A percentile compares a stretch with the other conserved stretches of the same genome.
Evolutionary conservation across 1,140 invertebrate species (phyloP).

Genomic region (Nymphalis io): DNA sequence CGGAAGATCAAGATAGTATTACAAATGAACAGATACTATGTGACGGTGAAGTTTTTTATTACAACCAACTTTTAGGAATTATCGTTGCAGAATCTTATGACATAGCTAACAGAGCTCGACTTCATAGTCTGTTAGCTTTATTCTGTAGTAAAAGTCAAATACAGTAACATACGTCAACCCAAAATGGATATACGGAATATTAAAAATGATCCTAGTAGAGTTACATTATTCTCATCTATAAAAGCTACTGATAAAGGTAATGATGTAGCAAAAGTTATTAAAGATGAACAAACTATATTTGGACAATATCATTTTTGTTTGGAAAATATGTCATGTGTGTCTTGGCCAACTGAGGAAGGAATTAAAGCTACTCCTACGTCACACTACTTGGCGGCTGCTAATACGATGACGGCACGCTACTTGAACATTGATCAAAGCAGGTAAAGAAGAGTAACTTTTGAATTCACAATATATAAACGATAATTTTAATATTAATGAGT

Average conservation of each 20-base stretch:
- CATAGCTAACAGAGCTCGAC: conserved; percentile 84
- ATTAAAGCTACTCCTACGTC: conserved; percentile 46
- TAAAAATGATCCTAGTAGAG: conserved; percentile 44
- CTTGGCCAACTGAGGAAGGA: conserved; percentile 84
- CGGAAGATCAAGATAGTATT: conserved; percentile 77
- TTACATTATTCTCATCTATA: conserved; percentile 56
- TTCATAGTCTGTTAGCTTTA: too few relatives aligned
- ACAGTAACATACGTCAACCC: conserved; percentile 61
- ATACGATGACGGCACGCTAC: conserved; percentile 79
- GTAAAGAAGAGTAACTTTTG: neutral
- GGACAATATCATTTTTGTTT: conserved; percentile 67
- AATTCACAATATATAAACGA: neutral
- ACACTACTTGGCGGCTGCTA: conserved; percentile 80
- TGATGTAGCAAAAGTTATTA: conserved; percentile 67
- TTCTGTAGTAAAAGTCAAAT: conserved; percentile 85
- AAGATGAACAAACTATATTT: conserved; percentile 50
- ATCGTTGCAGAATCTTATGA: conserved; percentile 85
- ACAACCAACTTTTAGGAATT: conserved; percentile 88
- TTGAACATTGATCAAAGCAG: conserved; percentile 71
- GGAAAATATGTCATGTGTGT: conserved; percentile 83
- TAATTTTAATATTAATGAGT: too few relatives aligned
- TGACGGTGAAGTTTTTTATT: conserved; percentile 80
- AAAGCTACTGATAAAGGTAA: conserved; percentile 46
- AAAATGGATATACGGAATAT: conserved; percentile 49
- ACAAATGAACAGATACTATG: conserved; percentile 81